Base-by-base conservation (phyloP, 2,888 invertebrate species). In the Lapara coniferarum region DNA sequence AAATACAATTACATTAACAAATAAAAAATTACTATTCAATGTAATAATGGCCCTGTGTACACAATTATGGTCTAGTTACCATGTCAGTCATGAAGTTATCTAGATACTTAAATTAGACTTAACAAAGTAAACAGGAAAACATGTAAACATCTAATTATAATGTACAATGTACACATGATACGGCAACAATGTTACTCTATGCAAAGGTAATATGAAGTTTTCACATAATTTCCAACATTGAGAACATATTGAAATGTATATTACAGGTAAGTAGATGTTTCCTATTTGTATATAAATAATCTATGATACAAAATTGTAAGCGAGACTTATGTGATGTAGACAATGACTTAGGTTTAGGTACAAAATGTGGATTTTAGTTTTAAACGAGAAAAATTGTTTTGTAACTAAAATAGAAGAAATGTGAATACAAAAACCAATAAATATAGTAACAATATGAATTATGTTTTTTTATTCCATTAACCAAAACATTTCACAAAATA, bases 381-480 rank as follows among this genome's bases (percentile, higher is more conserved):
- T 87, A 87, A 89, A 89, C 71, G 81, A 75, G 69, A 82, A 83
- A 84, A 85, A 86, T 89, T 90, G 91, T 93, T 93, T 93, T 93
- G 89, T 92, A 93, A 91, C 88, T 90, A 89, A 89, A 88, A 90
- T 91, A 92, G 89, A 81, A 86, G 78, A 89, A 85, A 85, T 93
- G 92, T 92, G 92, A 92, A 92, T 92, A 92, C 80, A 86, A 90
- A 25, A 91, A 90, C 88, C 89, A 92, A 91, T 93, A 92, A 93
- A 92, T 85, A 91, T 91, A 91, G 90, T 86, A 88, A 89, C 81
- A 81, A 84, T 58, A 57, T 67, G 19, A 51, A 51, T 55, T 37
- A 55, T 14, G 49, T 55, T 56, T 4, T 67, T 70, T 67, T 52
- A n/a, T 30, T 58, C 56, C 52, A 10, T 49, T 13, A 46, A 7